Evolutionary conservation across 2,797 vertebrate species (phyloP).

Genomic region (Parauchenoglanis punctatus): DNA sequence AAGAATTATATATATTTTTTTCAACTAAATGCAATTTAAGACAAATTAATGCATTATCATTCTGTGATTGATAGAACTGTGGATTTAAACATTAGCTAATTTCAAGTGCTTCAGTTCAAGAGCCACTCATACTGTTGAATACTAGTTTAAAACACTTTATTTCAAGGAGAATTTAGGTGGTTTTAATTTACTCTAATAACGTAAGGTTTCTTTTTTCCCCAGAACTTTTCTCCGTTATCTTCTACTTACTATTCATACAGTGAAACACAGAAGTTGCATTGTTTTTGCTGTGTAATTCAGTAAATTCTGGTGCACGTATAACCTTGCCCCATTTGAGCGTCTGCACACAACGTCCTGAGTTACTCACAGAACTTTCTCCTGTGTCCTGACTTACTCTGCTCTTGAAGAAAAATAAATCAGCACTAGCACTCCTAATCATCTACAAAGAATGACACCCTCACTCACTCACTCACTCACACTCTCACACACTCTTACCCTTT

Average conservation of each 20-base stretch:
- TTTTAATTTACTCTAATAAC: too few relatives aligned
- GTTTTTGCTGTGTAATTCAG: neutral
- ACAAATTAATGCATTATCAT: neutral
- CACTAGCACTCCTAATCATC: neutral
- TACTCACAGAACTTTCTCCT: neutral
- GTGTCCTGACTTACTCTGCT: neutral
- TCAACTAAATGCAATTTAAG: too few relatives aligned
- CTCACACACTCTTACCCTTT: slow-evolving; percentile 64
- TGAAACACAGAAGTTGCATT: neutral
- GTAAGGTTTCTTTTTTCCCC: neutral
- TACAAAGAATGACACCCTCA: neutral
- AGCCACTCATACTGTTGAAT: neutral
- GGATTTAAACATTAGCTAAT: neutral
- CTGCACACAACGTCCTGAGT: neutral
- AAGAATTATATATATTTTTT: too few relatives aligned
- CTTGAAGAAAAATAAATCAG: neutral
- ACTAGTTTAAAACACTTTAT: neutral
- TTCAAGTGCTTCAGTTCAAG: neutral
- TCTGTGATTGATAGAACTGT: neutral
- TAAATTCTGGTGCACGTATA: too few relatives aligned
- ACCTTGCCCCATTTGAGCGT: neutral
- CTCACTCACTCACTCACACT: neutral
- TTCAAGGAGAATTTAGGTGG: too few relatives aligned
- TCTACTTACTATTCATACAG: neutral
- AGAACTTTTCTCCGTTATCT: too few relatives aligned